These are phyloP conservation scores for Electrona antarctica DNA, from an alignment of 2,113 vertebrate species.

Conservation along the genomic window DNA sequence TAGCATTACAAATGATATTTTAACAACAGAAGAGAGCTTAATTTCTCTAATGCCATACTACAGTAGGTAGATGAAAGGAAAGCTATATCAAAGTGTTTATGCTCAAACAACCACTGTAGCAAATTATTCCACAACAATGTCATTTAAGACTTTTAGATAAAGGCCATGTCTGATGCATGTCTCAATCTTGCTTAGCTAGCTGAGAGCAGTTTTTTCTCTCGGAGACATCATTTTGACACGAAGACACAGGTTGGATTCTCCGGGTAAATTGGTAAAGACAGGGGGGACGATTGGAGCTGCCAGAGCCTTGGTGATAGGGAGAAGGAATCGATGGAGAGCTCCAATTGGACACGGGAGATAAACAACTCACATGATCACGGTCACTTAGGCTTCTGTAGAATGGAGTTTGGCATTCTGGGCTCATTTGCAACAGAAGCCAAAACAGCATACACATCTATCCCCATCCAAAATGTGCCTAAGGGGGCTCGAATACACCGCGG, in stretches of 20 bases:
- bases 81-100: neutral
- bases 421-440: constrained; percentile 10
- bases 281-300: constrained; percentile 48
- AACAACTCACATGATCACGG: constrained; percentile 54
- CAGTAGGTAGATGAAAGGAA: neutral
- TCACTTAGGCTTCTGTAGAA: constrained; percentile 38
- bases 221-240: constrained; percentile 41
- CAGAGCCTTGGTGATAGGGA: constrained; percentile 49
- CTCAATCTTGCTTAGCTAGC: neutral
- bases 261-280: constrained; percentile 44
- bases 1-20: neutral
- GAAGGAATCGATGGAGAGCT: constrained; percentile 56
- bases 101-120: neutral
- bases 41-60: neutral
- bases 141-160: neutral
- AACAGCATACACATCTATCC: neutral
- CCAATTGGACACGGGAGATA: constrained; percentile 64
- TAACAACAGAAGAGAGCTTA: neutral
- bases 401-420: constrained; percentile 12
- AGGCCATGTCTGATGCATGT: constrained; percentile 20
- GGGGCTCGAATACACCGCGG: neutral
- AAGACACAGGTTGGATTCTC: constrained; percentile 45
- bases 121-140: neutral
- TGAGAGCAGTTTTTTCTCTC: constrained; percentile 24
- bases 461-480: no score